These are phyloP conservation scores for Apodemus speciosus DNA, from an alignment of 2,113 vertebrate species.

Conservation along the genomic window DNA sequence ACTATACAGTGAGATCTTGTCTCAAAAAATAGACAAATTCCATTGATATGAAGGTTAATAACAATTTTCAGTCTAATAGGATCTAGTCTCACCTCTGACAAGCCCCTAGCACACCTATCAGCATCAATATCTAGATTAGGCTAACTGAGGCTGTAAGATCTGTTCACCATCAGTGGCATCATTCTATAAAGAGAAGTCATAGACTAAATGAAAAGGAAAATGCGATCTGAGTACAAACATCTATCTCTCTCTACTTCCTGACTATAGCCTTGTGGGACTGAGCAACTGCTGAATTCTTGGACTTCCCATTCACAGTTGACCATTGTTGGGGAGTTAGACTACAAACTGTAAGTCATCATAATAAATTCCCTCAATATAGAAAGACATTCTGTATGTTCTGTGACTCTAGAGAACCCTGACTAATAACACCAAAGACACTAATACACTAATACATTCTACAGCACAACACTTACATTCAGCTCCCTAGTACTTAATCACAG, in stretches of 20 bases:
- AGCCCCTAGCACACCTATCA: neutral
- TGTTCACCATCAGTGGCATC: neutral
- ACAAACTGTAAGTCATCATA: no score
- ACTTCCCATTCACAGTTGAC: no score
- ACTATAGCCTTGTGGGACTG: neutral
- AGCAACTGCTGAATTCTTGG: no score
- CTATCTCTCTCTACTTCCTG: neutral
- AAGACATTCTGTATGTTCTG: no score
- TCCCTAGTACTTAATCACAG: neutral
- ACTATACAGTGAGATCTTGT: neutral
- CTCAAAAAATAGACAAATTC: neutral
- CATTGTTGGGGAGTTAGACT: no score
- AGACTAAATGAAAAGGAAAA: neutral
- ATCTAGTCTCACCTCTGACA: neutral
- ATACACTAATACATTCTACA: neutral
- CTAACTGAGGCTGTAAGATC: neutral
- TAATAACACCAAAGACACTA: no score
- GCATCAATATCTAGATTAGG: neutral
- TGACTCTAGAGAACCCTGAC: no score
- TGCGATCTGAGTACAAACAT: neutral
- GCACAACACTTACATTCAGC: neutral
- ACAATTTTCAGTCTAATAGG: neutral
- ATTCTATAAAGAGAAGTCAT: no score
- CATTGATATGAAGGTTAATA: neutral
- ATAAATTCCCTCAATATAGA: no score